Evolutionary conservation across 2,113 vertebrate genomes (phyloP).

Genomic region (Cnemophilus loriae): DNA sequence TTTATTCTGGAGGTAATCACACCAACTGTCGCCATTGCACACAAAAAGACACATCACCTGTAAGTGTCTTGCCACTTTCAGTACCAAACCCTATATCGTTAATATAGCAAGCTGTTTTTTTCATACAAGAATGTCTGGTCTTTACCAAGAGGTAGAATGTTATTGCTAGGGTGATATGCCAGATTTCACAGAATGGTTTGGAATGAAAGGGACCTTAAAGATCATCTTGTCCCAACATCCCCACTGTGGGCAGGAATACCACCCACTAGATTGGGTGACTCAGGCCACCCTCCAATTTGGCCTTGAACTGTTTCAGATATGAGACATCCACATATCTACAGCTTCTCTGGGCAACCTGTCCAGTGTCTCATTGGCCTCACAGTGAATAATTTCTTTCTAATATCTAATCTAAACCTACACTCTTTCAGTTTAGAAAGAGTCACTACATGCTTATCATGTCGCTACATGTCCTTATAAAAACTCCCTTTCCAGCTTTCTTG

Average conservation of each 20-base stretch:
- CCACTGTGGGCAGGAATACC: not conserved
- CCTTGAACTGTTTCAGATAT: not conserved
- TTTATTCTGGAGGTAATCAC: not conserved
- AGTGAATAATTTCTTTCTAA: not conserved
- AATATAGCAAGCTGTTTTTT: not conserved
- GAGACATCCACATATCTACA: not conserved
- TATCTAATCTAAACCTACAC: not conserved
- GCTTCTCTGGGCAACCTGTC: not conserved
- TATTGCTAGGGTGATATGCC: not conserved
- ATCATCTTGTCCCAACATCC: not conserved
- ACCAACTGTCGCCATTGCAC: not conserved
- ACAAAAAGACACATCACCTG: not conserved
- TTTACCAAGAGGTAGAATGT: not conserved
- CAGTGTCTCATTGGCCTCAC: not conserved
- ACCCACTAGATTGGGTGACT: rapidly evolving
- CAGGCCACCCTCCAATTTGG: not conserved
- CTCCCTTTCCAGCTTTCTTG: not conserved
- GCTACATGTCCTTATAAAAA: not conserved
- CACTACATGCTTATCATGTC: not conserved
- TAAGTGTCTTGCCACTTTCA: not conserved
- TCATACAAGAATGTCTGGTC: not conserved
- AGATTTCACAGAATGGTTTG: not conserved
- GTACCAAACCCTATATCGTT: not conserved
- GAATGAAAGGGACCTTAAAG: not conserved
- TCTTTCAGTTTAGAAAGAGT: not conserved